Percentiles rank a stretch among this genome's conserved stretches.
phyloP scores from a whole-genome alignment of 2,797 vertebrate genomes.

The Pachyuromys duprasi region DNA sequence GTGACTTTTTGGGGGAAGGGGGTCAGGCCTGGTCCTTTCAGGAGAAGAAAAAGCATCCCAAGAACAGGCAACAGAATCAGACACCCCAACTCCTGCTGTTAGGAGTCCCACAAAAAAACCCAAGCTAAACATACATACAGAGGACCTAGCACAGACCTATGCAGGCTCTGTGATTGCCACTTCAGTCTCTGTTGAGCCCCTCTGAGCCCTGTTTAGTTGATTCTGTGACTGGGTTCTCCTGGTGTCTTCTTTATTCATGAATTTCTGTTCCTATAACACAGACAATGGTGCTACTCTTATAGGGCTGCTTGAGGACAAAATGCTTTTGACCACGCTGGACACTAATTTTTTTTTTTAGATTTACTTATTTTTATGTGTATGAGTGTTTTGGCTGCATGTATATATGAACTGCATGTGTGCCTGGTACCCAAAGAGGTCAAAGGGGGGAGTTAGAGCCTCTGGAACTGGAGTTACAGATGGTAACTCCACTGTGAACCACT shows the following conservation, averaged over 20 bases:
- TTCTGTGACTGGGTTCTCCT: background rate
- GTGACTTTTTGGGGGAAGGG: too few species aligned
- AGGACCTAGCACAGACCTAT: background rate
- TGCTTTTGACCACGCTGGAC: background rate
- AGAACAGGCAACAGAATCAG: background rate
- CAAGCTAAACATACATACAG: background rate
- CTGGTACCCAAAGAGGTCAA: background rate
- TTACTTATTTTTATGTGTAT: background rate
- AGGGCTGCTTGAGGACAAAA: background rate
- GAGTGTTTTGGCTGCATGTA: background rate
- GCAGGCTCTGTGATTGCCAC: background rate
- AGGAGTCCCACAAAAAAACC: background rate
- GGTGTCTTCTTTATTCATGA: background rate
- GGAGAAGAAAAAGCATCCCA: background rate
- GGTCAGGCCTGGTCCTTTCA: too few species aligned
- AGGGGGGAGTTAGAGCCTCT: background rate
- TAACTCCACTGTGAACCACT: background rate
- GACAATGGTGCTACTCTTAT: rapidly evolving
- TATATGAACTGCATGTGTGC: background rate
- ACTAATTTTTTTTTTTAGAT: background rate
- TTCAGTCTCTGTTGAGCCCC: background rate
- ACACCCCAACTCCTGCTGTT: background rate
- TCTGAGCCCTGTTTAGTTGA: background rate
- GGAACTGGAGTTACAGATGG: background rate
- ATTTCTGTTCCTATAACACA: background rate